Evolutionary conservation across 2,888 invertebrate genomes (phyloP).

Genomic region (Scaeva pyrastri): DNA sequence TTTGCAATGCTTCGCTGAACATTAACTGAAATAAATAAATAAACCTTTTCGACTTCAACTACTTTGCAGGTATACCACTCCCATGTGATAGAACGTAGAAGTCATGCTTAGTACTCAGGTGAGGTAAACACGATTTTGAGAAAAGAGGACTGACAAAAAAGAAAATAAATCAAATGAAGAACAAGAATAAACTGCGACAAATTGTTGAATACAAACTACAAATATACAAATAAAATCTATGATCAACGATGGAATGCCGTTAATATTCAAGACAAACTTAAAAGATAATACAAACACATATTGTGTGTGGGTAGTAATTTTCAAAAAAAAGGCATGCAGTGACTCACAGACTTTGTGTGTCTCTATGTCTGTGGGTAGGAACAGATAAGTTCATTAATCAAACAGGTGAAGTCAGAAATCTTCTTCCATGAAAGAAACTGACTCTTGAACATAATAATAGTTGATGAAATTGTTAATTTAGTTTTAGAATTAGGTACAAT

Average conservation of each 20-base stretch:
- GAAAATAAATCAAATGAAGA: conserved; percentile 38
- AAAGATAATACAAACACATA: background rate
- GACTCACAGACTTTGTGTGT: conserved; percentile 21
- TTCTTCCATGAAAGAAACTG: background rate
- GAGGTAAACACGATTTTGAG: conserved; percentile 63
- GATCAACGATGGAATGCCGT: conserved; percentile 41
- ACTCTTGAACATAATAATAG: background rate
- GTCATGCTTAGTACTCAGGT: conserved; percentile 48
- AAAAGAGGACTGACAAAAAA: conserved; percentile 2
- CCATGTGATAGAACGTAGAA: conserved; percentile 28
- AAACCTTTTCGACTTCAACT: conserved; percentile 22
- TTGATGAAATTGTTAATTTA: no score
- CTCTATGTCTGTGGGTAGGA: conserved; percentile 5
- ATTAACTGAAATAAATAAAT: conserved; percentile 39
- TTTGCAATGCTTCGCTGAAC: conserved; percentile 46
- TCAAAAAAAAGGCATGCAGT: conserved; percentile 23
- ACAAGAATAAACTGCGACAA: conserved; percentile 51
- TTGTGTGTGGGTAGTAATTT: conserved; percentile 11
- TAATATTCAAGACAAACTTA: conserved; percentile 38
- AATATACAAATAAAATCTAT: conserved; percentile 1
- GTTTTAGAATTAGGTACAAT: no score
- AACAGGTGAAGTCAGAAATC: background rate
- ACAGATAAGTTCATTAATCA: background rate
- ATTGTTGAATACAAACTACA: background rate
- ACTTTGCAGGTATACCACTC: conserved; percentile 48